Percentiles rank a stretch among this genome's conserved stretches.
phyloP scores from a whole-genome alignment of 2,888 invertebrate species.

The Eupithecia subumbrata region DNA sequence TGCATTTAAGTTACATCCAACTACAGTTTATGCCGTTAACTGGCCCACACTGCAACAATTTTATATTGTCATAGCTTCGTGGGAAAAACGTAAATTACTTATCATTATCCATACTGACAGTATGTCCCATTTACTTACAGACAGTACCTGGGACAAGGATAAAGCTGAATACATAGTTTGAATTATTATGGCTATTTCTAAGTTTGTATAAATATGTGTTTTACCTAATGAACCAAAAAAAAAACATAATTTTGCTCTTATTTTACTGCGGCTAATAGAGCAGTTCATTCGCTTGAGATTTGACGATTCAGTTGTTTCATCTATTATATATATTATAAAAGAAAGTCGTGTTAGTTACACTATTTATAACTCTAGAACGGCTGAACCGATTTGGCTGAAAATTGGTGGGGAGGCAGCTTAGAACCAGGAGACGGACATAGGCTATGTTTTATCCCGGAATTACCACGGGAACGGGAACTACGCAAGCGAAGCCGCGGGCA shows the following conservation, averaged over 20 bases:
- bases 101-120: no score
- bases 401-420: no score
- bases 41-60: slow-evolving; percentile 16
- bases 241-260: not conserved
- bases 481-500: no score
- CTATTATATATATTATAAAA: no score
- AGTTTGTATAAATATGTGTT: not conserved
- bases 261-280: not conserved
- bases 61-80: slow-evolving; percentile 24
- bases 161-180: not conserved
- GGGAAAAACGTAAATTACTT: slow-evolving; percentile 24
- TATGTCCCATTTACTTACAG: no score
- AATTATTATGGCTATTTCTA: not conserved
- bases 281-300: not conserved
- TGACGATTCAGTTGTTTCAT: not conserved
- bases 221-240: not conserved
- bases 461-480: no score
- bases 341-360: no score
- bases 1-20: slow-evolving; percentile 12
- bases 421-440: no score
- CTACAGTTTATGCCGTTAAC: slow-evolving; percentile 19
- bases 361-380: no score
- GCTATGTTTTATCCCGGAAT: no score
- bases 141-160: not conserved
- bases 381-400: no score